These are phyloP conservation scores for Varanus komodoensis DNA, from an alignment of 2,113 vertebrate genomes.

Conservation along the genomic window DNA sequence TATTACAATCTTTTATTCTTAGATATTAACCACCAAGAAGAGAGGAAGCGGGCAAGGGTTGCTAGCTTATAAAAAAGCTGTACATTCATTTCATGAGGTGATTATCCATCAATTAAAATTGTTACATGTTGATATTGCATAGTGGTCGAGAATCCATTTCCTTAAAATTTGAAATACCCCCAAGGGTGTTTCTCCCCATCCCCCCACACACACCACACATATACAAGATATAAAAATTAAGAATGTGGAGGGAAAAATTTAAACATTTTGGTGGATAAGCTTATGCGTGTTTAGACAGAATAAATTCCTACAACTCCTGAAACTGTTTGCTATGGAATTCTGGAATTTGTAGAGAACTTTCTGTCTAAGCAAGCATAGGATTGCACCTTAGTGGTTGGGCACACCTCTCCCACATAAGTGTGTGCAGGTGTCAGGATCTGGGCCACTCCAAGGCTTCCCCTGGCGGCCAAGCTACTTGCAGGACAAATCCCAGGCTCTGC, in stretches of 20 bases:
- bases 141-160: not conserved
- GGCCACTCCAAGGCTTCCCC: no score
- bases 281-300: no score
- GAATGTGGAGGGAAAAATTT: not conserved
- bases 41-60: not conserved
- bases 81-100: not conserved
- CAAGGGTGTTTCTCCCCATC: not conserved
- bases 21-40: not conserved
- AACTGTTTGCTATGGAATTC: not conserved
- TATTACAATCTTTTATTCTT: constrained; percentile 21
- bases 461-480: no score
- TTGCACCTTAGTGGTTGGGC: not conserved
- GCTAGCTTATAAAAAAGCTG: constrained; percentile 20
- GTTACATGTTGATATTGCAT: not conserved
- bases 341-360: not conserved
- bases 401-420: not conserved
- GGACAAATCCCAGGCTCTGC: no score
- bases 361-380: not conserved
- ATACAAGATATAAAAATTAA: constrained; percentile 6
- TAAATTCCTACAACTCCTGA: no score
- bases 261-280: not conserved
- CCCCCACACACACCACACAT: not conserved
- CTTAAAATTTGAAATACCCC: not conserved
- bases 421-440: not conserved
- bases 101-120: constrained; percentile 3